Percentiles rank a stretch among this genome's conserved stretches.
Conservation (phyloP, 2,797 vertebrate genomes). For the Anolis apletophallus region DNA sequence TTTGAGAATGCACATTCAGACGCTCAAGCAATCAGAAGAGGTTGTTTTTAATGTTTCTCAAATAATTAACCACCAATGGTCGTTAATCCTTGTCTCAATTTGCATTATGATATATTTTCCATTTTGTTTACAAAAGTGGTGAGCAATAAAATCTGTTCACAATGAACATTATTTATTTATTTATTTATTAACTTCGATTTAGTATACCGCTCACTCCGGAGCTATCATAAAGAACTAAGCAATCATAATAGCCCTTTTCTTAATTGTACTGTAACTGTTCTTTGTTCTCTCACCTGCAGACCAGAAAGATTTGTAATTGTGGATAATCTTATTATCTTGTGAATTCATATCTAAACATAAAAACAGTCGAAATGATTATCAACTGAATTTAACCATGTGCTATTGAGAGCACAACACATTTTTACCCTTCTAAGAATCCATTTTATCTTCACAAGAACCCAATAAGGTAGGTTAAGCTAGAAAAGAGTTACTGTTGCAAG, state of each 20-base stretch:
- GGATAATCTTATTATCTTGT: not conserved
- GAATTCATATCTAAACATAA: slow-evolving; percentile 19
- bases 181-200: too few relatives aligned
- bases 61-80: slow-evolving; percentile 61
- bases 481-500: not conserved
- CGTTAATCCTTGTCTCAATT: slow-evolving; percentile 56
- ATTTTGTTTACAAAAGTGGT: too few relatives aligned
- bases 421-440: not conserved
- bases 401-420: too few relatives aligned
- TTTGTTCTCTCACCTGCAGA: slow-evolving; percentile 19
- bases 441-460: not conserved
- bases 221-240: not conserved
- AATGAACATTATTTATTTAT: too few relatives aligned
- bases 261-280: slow-evolving; percentile 5
- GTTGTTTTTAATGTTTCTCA: slow-evolving; percentile 47
- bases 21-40: slow-evolving; percentile 45
- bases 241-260: accelerated
- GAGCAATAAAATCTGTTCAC: slow-evolving; percentile 40
- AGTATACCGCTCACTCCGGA: too few relatives aligned
- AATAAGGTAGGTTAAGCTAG: not conserved
- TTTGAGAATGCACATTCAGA: slow-evolving; percentile 50
- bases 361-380: slow-evolving; percentile 46
- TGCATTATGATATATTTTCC: slow-evolving; percentile 51
- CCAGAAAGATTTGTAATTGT: slow-evolving; percentile 27
- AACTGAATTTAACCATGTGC: slow-evolving; percentile 13